Base-by-base conservation (phyloP, 2,888 invertebrate genomes). In the Chironomus riparius region DNA sequence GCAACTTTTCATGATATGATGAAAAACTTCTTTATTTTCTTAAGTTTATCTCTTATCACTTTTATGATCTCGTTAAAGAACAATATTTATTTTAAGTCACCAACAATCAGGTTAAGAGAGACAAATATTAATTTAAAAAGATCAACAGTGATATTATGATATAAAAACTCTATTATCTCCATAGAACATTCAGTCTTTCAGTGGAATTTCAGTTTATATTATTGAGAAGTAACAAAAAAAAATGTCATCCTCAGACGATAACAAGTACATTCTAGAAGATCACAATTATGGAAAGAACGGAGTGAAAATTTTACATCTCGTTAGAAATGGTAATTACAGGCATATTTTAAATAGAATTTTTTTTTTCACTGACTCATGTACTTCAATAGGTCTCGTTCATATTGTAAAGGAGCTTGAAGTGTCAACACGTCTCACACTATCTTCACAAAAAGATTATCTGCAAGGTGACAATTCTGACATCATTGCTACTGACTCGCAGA, bases 401-500 rank as follows among this genome's bases (percentile, higher is more conserved):
- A 86, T 87, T 78, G 90, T 92, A 78, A 87, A 91, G 77, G 93
- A 93, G 81, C 88, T 90, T 80, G 92, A 92, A 84, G 91, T 90
- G 13, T 87, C 87, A 79, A 92, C 91, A 0, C 89, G 90, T 79
- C 84, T 93, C 69, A 90, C 90, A 79, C 84, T 93, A 75, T 86
- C 87, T 77, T 88, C 88, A 3, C 88, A 90, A 80, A 89, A 88
- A 78, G 92, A 93, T 78, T 93, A 92, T 82, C 83, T 90, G 0
- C 6, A 69, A 82, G 82, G 91, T n/a, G 91, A 93, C 83, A 93
- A 93, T 81, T 87, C 89, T 72, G 91, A 92, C 80, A 90, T 93
- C 77, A 90, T 93, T 18, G 92, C 92, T 12, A 93, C 93, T 0
- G 93, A 93, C 81, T 90, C 92, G 0, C 93, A 93, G 82, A 93